phyloP scores from a whole-genome alignment of 2,888 invertebrate species.

The Melanchra persicariae region DNA sequence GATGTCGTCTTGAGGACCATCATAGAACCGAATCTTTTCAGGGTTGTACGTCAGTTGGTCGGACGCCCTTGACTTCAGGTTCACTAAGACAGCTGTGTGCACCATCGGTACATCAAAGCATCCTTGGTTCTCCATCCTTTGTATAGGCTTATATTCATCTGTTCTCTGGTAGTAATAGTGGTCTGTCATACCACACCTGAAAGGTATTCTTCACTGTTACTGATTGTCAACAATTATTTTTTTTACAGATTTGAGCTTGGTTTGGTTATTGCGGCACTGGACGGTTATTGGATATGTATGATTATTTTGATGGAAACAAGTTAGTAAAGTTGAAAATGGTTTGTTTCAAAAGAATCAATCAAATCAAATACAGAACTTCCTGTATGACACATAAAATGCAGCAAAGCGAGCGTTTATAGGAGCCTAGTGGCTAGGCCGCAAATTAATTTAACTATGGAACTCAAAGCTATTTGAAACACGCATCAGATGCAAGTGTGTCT shows the following conservation, averaged over 20 bases:
- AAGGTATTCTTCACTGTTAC: constrained; percentile 21
- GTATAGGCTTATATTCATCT: constrained; percentile 95
- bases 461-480: too few species aligned
- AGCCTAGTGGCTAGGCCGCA: background rate
- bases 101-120: constrained; percentile 97
- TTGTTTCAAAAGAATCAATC: background rate
- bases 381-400: background rate
- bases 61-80: constrained; percentile 91
- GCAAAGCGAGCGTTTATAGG: background rate
- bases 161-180: constrained; percentile 96
- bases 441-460: background rate
- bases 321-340: too few species aligned
- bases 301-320: background rate
- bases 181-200: constrained; percentile 94
- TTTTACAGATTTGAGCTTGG: background rate
- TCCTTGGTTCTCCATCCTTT: constrained; percentile 92
- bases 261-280: background rate
- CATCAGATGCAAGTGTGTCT: too few species aligned
- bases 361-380: background rate
- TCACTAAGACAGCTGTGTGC: constrained; percentile 96
- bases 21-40: constrained; percentile 91
- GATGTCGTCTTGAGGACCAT: constrained; percentile 97
- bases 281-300: background rate
- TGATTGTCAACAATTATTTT: background rate
- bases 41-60: constrained; percentile 94